Conservation (phyloP, 2,888 invertebrate species). For the Matsumyia berberina region DNA sequence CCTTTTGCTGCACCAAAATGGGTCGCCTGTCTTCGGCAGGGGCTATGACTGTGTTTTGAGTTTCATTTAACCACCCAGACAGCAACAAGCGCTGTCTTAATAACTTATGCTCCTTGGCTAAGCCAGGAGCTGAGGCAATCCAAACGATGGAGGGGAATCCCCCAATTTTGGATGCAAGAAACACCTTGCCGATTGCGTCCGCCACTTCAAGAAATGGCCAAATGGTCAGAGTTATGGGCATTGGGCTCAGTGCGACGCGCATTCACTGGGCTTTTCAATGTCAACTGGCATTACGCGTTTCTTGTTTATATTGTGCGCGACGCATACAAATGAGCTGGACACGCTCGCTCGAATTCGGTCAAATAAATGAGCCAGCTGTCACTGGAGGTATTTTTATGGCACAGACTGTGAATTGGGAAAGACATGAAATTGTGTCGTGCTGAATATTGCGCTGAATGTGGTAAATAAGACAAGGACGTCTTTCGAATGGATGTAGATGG, state of each 20-base stretch:
- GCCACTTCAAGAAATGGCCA: slow-evolving; percentile 46
- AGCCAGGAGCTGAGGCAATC: slow-evolving; percentile 16
- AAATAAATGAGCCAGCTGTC: slow-evolving; percentile 8
- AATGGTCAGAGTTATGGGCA: slow-evolving; percentile 21
- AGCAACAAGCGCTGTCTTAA: slow-evolving; percentile 49
- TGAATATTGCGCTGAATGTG: background rate
- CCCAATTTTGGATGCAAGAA: slow-evolving; percentile 39
- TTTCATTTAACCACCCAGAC: slow-evolving; percentile 54
- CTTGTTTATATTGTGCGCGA: background rate
- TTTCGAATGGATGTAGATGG: no score
- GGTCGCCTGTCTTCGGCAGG: slow-evolving; percentile 56
- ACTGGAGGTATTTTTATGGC: slow-evolving; percentile 28
- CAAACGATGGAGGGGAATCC: slow-evolving; percentile 34
- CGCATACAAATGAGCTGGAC: slow-evolving; percentile 43
- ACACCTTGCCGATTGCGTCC: slow-evolving; percentile 44
- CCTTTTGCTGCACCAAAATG: slow-evolving; percentile 43
- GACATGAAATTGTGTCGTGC: background rate
- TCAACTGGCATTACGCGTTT: slow-evolving; percentile 39
- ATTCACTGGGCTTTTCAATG: slow-evolving; percentile 55
- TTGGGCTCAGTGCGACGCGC: background rate
- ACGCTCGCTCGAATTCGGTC: slow-evolving; percentile 1
- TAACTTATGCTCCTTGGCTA: slow-evolving; percentile 30
- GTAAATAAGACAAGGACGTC: slow-evolving; percentile 36
- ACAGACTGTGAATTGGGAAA: slow-evolving; percentile 31
- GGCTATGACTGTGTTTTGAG: background rate